A percentile compares a stretch with the other conserved stretches of the same genome.
Conservation (phyloP, 2,888 invertebrate species). For the Elysia crispata region DNA sequence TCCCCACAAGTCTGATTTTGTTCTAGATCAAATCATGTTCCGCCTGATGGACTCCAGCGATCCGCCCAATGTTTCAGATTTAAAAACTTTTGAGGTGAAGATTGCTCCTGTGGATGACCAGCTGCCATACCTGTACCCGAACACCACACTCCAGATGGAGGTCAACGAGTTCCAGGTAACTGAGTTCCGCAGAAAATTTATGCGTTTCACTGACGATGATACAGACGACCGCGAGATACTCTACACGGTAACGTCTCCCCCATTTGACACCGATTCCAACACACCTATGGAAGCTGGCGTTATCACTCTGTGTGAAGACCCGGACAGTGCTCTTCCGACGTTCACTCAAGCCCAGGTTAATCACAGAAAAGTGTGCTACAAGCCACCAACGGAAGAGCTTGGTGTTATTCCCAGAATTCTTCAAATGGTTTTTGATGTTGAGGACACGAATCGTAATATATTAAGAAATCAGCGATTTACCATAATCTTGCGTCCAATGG, state of each 20-base stretch:
- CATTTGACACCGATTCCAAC: constrained; percentile 72
- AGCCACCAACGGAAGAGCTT: constrained; percentile 73
- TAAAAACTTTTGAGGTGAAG: constrained; percentile 70
- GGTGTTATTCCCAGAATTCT: constrained; percentile 74
- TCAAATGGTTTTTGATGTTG: constrained; percentile 74
- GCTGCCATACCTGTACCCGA: constrained; percentile 71
- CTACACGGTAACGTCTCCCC: constrained; percentile 66
- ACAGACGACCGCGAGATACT: constrained; percentile 52
- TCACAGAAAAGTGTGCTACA: constrained; percentile 75
- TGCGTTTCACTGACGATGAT: constrained; percentile 72
- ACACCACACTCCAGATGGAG: constrained; percentile 68
- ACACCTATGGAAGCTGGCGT: constrained; percentile 69
- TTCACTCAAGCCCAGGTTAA: constrained; percentile 77
- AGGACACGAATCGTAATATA: constrained; percentile 73
- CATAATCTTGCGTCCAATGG: constrained; percentile 73
- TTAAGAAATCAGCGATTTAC: constrained; percentile 71
- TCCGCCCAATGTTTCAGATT: constrained; percentile 74
- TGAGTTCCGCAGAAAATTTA: constrained; percentile 65
- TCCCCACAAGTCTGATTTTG: constrained; percentile 61
- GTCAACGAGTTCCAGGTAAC: constrained; percentile 73
- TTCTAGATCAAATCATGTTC: constrained; percentile 70
- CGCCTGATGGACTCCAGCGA: constrained; percentile 68
- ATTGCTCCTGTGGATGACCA: constrained; percentile 75
- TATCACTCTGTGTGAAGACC: constrained; percentile 70
- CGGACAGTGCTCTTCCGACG: constrained; percentile 58